Base-by-base conservation (phyloP, 2,113 vertebrate species). In the Hassar affinis region DNA sequence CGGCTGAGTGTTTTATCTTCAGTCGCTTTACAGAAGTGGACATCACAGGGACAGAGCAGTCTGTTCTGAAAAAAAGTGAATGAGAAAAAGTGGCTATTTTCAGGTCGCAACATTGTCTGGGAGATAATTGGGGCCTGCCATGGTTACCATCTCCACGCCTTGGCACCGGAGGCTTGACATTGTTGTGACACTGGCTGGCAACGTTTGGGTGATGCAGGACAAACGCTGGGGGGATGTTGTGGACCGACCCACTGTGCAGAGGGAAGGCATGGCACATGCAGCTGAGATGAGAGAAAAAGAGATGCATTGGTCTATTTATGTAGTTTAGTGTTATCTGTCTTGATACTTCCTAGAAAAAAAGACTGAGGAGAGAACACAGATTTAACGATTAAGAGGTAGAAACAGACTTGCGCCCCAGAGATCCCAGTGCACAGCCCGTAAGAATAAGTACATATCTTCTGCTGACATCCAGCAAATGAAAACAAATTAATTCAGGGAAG, bases 391-490 rank as follows among this genome's bases (percentile, higher is more conserved):
- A 92, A 90, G 85, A 83, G 85, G 90, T 82, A 86, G 84, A 89
- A 87, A 86, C 57, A 81, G 82, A 89, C 86, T 86, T 88, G 81
- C 89, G 85, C 76, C 89, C 86, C 83, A 90, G 86, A 89, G 86
- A 90, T 87, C 78, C 84, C 85, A 90, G 86, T 61, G 78, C 85
- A 81, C 87, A 86, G 27, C 83, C 79, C 87, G 84, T 81, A 83
- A 84, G 86, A 90, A 88, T 85, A 87, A 91, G 87, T 85, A 81
- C 87, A 84, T 90, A 90, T 89, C 86, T 89, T 89, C 87, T 89
- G 89, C 92, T 93, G 91, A 93, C 91, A 93, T 90, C 91, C 88
- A 88, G 88, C 90, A 91, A 93, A 92, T 90, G 88, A 92, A 93
- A 93, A 93, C 90, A 92, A 91, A 92, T 93, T 88, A 92, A 93